These are phyloP conservation scores for Agrochola circellaris DNA, from an alignment of 2,888 invertebrate genomes.

Conservation along the genomic window DNA sequence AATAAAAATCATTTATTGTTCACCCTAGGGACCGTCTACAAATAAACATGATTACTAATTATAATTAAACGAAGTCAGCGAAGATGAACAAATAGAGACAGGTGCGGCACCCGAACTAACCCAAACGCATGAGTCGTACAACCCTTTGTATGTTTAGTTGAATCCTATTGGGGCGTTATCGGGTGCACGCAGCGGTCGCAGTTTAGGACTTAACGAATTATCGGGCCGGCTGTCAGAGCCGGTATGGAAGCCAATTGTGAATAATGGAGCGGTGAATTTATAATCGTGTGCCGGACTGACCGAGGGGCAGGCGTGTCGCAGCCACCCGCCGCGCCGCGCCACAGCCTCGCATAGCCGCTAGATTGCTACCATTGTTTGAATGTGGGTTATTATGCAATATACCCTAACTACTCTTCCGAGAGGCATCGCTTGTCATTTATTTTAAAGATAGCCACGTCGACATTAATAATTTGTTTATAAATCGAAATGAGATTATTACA, in stretches of 20 bases:
- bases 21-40: conserved; percentile 25
- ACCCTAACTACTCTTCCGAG: conserved; percentile 26
- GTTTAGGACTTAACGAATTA: conserved; percentile 88
- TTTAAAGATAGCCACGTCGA: neutral
- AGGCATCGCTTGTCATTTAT: conserved; percentile 25
- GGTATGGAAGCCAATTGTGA: conserved; percentile 86
- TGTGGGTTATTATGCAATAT: conserved; percentile 62
- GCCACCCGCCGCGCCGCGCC: conserved; percentile 55
- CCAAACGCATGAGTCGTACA: conserved; percentile 61
- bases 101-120: conserved; percentile 34
- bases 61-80: conserved; percentile 35
- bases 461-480: neutral
- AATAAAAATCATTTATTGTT: conserved; percentile 67
- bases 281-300: conserved; percentile 73
- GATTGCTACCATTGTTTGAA: conserved; percentile 75
- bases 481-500: neutral
- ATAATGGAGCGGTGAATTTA: conserved; percentile 83
- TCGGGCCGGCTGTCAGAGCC: conserved; percentile 83
- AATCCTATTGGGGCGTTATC: conserved; percentile 85
- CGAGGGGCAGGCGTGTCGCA: conserved; percentile 62
- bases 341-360: conserved; percentile 62
- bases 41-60: conserved; percentile 41
- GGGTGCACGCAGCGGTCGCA: conserved; percentile 84
- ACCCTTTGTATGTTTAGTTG: conserved; percentile 78
- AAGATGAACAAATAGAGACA: conserved; percentile 35